Evolutionary conservation across 2,797 vertebrate species (phyloP), one percentile per base, ranked within the genome.

Genomic region (Sebastes glaucus): DNA sequence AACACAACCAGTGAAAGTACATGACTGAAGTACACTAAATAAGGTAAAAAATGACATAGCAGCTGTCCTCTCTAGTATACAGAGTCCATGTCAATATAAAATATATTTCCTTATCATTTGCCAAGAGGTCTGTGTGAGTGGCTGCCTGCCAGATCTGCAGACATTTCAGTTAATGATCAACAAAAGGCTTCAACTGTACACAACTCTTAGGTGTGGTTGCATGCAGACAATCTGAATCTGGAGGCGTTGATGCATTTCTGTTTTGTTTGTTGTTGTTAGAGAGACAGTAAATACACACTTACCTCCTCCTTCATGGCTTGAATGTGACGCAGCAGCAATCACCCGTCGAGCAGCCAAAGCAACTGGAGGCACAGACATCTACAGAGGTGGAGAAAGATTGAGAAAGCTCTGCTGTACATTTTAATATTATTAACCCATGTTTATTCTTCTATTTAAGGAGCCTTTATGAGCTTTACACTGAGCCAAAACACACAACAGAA

Each of bases 281-380:
- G 9, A 6, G 6, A 53, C 16, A 11, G 65, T 5, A 32, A 78
- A 76, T 63, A 78, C 64, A 20, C 32, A 74, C 89, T 82, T 27
- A 96, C 96, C 94, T 94, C 89, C 94, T 74, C 93, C 94, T 3
- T 95, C 95, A 0, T 90, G 92, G 68, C 92, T 85, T 1, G 90
- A 85, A 3, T 94, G 92, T 20, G 95, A 94, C 13, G 96, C 95
- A 23, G 96, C 95, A 8, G 94, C 85, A 4, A 96, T 32, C 73
- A 74, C 86, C 46, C 93, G 89, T 1, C 93, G 91, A 27, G 93
- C 88, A 2, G 82, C 93, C 46, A 88, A 20, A 16, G 90, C 84
- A 55, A 81, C 87, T 13, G 92, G 74, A 74, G 94, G 88, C 70
- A 88, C 38, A 59, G 89, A 87, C 94, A 95, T 91, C 90, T 94